Percentiles rank a stretch among this genome's conserved stretches.
Evolutionary conservation across 2,113 vertebrate genomes (phyloP).

Genomic region (Orientallactaga bullata): DNA sequence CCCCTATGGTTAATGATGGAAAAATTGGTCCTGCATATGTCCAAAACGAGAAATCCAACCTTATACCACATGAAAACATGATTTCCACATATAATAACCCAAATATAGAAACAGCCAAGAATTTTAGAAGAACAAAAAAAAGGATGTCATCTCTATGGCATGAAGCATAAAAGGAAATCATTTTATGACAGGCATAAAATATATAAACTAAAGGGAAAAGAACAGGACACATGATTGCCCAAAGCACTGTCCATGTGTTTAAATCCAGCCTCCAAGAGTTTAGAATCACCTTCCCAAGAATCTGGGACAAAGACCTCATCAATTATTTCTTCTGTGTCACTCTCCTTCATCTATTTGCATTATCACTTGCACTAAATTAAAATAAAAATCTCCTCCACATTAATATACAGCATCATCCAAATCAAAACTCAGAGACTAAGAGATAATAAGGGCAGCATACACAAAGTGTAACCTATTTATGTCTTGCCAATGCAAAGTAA

Average conservation of each 20-base stretch:
- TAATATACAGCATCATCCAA: background rate
- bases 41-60: too few relatives aligned
- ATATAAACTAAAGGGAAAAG: background rate
- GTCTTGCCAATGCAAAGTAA: background rate
- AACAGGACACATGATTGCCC: background rate
- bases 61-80: background rate
- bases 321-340: too few relatives aligned
- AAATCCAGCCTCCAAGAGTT: too few relatives aligned
- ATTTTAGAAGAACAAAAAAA: background rate
- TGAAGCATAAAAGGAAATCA: background rate
- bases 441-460: background rate
- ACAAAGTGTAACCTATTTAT: background rate
- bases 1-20: too few relatives aligned
- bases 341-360: too few relatives aligned
- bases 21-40: too few relatives aligned
- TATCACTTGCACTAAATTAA: background rate
- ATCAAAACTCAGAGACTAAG: background rate
- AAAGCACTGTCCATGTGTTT: too few relatives aligned
- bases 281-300: too few relatives aligned
- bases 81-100: background rate
- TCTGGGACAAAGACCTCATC: too few relatives aligned
- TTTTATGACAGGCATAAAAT: background rate
- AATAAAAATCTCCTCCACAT: background rate
- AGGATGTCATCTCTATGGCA: background rate
- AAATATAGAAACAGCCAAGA: constrained; percentile 21